Evolutionary conservation across 2,888 invertebrate genomes (phyloP).

Genomic region (Tinea semifulvella): DNA sequence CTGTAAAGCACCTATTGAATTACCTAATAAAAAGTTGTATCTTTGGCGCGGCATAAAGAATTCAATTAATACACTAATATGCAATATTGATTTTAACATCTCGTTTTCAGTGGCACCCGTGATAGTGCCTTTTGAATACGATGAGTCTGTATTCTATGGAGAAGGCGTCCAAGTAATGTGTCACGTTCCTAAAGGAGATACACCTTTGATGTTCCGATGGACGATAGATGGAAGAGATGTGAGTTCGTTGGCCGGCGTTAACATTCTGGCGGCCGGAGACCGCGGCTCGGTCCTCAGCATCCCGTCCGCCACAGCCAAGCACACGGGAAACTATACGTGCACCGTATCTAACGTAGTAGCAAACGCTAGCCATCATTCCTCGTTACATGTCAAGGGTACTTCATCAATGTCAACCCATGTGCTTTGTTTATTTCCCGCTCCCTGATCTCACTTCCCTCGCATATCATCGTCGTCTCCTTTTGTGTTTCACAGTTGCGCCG

Average conservation of each 20-base stretch:
- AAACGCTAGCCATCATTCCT: slow-evolving; percentile 65
- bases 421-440: slow-evolving; percentile 13
- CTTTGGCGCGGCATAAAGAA: slow-evolving; percentile 63
- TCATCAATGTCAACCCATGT: slow-evolving; percentile 18
- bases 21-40: too few relatives aligned
- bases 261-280: slow-evolving; percentile 71
- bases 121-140: slow-evolving; percentile 69
- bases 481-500: slow-evolving; percentile 58
- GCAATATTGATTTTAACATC: background rate
- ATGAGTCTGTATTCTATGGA: slow-evolving; percentile 64
- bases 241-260: slow-evolving; percentile 66
- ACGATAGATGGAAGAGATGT: slow-evolving; percentile 71
- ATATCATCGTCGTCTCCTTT: slow-evolving; percentile 26
- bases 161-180: slow-evolving; percentile 69
- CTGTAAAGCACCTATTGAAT: too few relatives aligned
- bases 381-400: slow-evolving; percentile 72
- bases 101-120: slow-evolving; percentile 64
- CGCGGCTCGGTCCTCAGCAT: slow-evolving; percentile 74
- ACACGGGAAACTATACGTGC: slow-evolving; percentile 76
- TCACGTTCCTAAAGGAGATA: slow-evolving; percentile 72
- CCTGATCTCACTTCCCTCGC: slow-evolving; percentile 16
- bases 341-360: slow-evolving; percentile 71
- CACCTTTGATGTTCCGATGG: slow-evolving; percentile 80
- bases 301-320: slow-evolving; percentile 73
- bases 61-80: slow-evolving; percentile 15